phyloP scores from a whole-genome alignment of 2,888 invertebrate species.

The Sphinx pinastri region DNA sequence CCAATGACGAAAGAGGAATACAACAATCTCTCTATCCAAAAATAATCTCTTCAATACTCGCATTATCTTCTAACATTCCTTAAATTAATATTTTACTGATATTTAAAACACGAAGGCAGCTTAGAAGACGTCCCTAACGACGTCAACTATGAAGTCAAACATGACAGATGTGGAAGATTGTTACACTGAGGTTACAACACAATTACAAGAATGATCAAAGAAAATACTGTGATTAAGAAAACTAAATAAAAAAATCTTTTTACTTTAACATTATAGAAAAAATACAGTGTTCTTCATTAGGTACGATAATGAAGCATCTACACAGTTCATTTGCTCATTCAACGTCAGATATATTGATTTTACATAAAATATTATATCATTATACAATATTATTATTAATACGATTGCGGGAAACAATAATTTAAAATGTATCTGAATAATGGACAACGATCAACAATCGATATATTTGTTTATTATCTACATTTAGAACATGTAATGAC shows the following conservation, averaged over 20 bases:
- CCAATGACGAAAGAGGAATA: not conserved
- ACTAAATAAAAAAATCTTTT: not conserved
- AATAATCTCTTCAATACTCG: not conserved
- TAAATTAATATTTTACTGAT: conserved; percentile 1
- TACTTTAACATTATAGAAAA: conserved; percentile 12
- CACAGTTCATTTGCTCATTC: not conserved
- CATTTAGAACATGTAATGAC: conserved; percentile 51
- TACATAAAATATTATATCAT: conserved; percentile 11
- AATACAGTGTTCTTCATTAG: not conserved
- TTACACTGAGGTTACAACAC: not conserved
- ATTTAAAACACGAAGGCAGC: conserved; percentile 1
- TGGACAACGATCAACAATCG: conserved; percentile 46
- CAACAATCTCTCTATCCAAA: not conserved
- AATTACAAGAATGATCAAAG: not conserved
- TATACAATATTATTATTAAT: not conserved
- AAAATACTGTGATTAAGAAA: not conserved
- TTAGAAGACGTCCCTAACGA: conserved; percentile 2
- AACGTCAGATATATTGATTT: not conserved
- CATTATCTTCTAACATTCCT: not conserved
- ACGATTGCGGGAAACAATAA: not conserved
- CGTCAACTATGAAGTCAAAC: not conserved
- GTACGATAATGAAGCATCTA: not conserved
- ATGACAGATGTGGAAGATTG: not conserved
- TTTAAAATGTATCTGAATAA: conserved; percentile 31
- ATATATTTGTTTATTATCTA: conserved; percentile 40